Percentiles rank a stretch among this genome's conserved stretches.
These are phyloP conservation scores for Conus ventricosus DNA, from an alignment of 1,140 invertebrate genomes.

Conservation along the genomic window DNA sequence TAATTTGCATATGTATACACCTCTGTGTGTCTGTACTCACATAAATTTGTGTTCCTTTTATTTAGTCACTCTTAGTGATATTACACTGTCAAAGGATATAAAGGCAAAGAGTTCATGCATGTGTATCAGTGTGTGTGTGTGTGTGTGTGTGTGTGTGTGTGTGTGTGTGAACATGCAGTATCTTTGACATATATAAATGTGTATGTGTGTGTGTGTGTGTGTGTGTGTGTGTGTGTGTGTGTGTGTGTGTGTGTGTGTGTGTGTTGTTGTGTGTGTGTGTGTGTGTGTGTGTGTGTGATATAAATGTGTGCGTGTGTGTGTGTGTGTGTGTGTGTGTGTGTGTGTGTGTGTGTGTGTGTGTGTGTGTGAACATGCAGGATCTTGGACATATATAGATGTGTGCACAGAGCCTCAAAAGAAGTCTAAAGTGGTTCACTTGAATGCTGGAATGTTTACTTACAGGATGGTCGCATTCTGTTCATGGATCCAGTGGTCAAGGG, in stretches of 20 bases:
- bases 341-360: neutral
- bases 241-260: neutral
- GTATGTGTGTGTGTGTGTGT: neutral
- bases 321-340: slow-evolving; percentile 1
- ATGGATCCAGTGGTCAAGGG: slow-evolving; percentile 72
- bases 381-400: too few relatives aligned
- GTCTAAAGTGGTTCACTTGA: neutral
- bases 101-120: neutral
- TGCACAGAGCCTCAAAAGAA: too few relatives aligned
- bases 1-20: too few relatives aligned
- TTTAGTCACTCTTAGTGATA: too few relatives aligned
- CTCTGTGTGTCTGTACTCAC: too few relatives aligned
- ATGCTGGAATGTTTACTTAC: neutral
- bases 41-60: too few relatives aligned
- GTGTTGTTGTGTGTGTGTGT: too few relatives aligned
- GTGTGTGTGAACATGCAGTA: neutral
- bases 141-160: neutral
- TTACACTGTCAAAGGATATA: too few relatives aligned
- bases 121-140: neutral
- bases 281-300: too few relatives aligned
- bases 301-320: too few relatives aligned
- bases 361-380: neutral
- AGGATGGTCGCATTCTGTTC: slow-evolving; percentile 73
- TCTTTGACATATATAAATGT: too few relatives aligned
- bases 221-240: neutral